A percentile compares a stretch with the other conserved stretches of the same genome.
These are phyloP conservation scores for Pogonomyrmex californicus DNA, from an alignment of 1,140 invertebrate genomes.

Conservation along the genomic window DNA sequence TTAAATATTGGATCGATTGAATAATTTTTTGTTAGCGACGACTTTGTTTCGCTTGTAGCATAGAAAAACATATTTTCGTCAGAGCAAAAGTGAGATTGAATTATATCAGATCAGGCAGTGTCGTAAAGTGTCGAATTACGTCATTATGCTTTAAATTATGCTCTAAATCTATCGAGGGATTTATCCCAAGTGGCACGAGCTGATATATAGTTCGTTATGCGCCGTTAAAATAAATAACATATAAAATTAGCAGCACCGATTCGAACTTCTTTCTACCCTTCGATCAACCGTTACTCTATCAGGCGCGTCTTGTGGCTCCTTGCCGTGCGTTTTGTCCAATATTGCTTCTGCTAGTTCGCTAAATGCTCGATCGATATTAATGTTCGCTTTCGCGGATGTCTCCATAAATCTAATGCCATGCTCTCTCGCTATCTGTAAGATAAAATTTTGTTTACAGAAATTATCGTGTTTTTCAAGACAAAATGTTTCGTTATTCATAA, in stretches of 20 bases:
- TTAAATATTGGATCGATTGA: not conserved
- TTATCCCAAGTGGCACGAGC: slow-evolving; percentile 74
- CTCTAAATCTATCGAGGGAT: slow-evolving; percentile 75
- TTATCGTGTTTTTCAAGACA: not conserved
- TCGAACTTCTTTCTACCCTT: slow-evolving; percentile 86
- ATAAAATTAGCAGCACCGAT: slow-evolving; percentile 86
- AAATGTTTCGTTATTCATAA: not conserved
- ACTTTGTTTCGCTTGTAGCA: slow-evolving; percentile 22
- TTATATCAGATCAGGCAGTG: slow-evolving; percentile 75
- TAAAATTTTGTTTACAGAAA: slow-evolving; percentile 11
- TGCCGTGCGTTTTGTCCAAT: slow-evolving; percentile 93
- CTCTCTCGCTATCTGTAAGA: slow-evolving; percentile 96
- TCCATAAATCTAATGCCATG: slow-evolving; percentile 99
- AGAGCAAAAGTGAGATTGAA: slow-evolving; percentile 59
- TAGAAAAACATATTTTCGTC: slow-evolving; percentile 40
- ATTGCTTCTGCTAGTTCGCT: slow-evolving; percentile 99
- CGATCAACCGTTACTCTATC: slow-evolving; percentile 90
- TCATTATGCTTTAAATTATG: slow-evolving; percentile 77
- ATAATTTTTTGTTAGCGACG: slow-evolving; percentile 16
- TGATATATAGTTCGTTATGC: slow-evolving; percentile 77
- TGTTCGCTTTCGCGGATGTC: slow-evolving; percentile 99
- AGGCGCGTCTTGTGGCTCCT: slow-evolving; percentile 89
- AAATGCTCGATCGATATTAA: slow-evolving; percentile 99
- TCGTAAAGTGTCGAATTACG: slow-evolving; percentile 72
- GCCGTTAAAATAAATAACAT: slow-evolving; percentile 78